Conservation (phyloP, 2,113 vertebrate species). For the Pteronura brasiliensis region DNA sequence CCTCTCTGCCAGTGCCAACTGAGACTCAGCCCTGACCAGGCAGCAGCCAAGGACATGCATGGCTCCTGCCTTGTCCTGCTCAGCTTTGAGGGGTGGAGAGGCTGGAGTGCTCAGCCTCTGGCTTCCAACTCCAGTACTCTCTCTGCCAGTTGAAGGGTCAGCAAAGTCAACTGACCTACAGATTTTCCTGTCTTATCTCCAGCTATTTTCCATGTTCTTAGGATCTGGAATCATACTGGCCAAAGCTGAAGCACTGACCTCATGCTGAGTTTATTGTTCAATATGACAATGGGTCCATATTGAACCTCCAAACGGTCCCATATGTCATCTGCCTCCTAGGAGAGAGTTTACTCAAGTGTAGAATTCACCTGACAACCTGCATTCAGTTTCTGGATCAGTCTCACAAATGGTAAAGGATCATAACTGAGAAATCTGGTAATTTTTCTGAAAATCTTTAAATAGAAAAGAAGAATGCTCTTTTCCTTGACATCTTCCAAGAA, state of each 20-base stretch:
- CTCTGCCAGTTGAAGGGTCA: neutral
- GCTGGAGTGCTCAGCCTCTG: fast-evolving
- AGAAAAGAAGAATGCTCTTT: neutral
- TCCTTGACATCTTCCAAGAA: neutral
- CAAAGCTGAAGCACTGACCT: neutral
- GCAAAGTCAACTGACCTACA: neutral
- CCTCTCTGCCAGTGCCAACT: neutral
- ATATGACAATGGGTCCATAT: neutral
- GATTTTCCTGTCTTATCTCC: neutral
- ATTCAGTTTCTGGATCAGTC: neutral
- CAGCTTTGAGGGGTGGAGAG: neutral
- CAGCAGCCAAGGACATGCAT: neutral
- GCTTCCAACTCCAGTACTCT: neutral
- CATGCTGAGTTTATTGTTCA: neutral
- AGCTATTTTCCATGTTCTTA: neutral
- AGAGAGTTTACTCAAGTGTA: neutral
- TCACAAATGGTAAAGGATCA: neutral
- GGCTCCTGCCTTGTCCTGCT: neutral
- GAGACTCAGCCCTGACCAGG: neutral
- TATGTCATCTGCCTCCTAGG: neutral
- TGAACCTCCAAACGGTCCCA: neutral
- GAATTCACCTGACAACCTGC: neutral
- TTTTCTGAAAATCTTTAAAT: neutral
- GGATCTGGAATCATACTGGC: neutral
- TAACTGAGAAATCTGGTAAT: neutral